These are phyloP conservation scores for Petroica traversi DNA, from an alignment of 2,113 vertebrate species.

Conservation along the genomic window DNA sequence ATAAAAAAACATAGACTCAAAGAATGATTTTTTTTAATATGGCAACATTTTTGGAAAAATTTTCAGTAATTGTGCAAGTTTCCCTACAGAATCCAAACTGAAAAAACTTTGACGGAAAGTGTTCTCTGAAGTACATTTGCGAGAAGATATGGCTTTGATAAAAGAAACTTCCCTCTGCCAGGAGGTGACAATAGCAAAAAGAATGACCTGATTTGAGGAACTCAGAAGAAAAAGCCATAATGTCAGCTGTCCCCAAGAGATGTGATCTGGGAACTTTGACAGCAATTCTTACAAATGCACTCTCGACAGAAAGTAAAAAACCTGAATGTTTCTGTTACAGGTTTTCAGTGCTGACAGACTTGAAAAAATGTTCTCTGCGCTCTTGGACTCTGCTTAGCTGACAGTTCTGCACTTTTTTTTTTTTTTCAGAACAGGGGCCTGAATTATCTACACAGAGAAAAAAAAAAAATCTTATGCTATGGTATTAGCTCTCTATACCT, in stretches of 20 bases:
- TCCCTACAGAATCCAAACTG: not conserved
- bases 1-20: not conserved
- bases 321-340: not conserved
- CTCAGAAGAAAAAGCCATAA: not conserved
- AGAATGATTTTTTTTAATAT: not conserved
- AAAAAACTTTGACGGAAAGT: not conserved
- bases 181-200: not conserved
- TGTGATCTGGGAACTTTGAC: not conserved
- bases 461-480: not conserved
- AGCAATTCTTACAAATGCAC: not conserved
- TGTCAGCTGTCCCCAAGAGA: not conserved
- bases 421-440: not conserved
- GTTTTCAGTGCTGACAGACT: not conserved
- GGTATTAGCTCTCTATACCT: not conserved
- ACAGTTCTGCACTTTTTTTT: not conserved
- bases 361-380: not conserved
- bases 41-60: not conserved
- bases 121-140: not conserved
- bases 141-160: not conserved
- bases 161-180: not conserved
- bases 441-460: not conserved
- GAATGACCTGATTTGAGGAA: constrained; percentile 21
- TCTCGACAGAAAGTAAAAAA: not conserved
- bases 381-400: not conserved
- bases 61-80: not conserved